These are phyloP conservation scores for Pseudomyrmex cubaensis DNA, from an alignment of 1,140 invertebrate genomes.

Conservation along the genomic window DNA sequence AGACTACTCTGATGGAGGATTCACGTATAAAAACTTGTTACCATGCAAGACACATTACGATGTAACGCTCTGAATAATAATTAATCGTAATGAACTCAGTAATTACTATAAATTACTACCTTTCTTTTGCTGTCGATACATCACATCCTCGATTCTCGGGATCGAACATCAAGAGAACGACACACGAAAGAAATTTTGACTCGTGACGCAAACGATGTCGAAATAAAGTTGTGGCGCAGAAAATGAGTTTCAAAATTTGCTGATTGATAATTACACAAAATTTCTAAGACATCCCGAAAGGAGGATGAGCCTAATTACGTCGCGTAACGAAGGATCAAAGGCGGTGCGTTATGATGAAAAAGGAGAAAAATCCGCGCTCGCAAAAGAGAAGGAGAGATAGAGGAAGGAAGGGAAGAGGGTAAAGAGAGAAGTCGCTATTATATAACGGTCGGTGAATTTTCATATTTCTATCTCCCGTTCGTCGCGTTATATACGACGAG, in stretches of 20 bases:
- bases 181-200: no score
- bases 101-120: neutral
- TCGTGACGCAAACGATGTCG: neutral
- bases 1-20: no score
- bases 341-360: neutral
- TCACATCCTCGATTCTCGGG: no score
- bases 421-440: neutral
- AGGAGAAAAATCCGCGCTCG: neutral
- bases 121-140: no score
- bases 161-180: no score
- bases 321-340: constrained; percentile 60
- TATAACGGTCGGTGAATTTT: constrained; percentile 52
- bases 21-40: no score
- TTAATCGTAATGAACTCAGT: neutral
- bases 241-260: neutral
- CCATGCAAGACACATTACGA: neutral
- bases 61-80: neutral
- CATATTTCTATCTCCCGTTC: constrained; percentile 35
- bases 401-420: constrained; percentile 1
- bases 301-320: constrained; percentile 27
- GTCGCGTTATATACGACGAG: neutral
- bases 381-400: constrained; percentile 4
- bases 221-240: neutral
- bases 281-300: constrained; percentile 8
- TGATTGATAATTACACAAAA: constrained; percentile 12